Evolutionary conservation across 2,797 vertebrate species (phyloP).

Genomic region (Anolis apletophallus): DNA sequence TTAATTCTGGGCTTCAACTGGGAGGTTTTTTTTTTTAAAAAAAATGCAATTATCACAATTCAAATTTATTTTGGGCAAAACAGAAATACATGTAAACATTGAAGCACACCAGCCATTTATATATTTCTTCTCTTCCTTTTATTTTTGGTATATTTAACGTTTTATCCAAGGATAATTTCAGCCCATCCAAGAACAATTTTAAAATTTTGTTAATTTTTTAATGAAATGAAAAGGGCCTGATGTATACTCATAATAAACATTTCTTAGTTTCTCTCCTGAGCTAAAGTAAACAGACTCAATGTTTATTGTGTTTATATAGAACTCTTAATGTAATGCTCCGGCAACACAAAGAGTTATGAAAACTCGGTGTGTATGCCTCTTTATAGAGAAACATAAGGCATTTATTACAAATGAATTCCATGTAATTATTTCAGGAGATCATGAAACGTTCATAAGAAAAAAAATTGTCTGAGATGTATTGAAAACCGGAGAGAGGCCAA

Average conservation of each 20-base stretch:
- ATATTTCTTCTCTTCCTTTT: conserved; percentile 27
- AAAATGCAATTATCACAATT: background rate
- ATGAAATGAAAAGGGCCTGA: conserved; percentile 56
- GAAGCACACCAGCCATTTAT: conserved; percentile 18
- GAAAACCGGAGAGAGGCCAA: conserved; percentile 71
- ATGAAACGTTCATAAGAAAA: conserved; percentile 68
- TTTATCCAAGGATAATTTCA: conserved; percentile 47
- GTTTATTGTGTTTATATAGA: conserved; percentile 74
- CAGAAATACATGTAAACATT: conserved; percentile 45
- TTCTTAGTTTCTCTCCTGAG: conserved; percentile 64
- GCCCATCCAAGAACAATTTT: background rate
- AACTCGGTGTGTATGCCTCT: conserved; percentile 58
- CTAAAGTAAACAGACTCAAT: conserved; percentile 65
- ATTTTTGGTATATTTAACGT: background rate
- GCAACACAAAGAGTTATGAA: conserved; percentile 66
- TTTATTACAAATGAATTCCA: conserved; percentile 83
- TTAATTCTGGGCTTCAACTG: background rate
- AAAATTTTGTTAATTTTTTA: conserved; percentile 40
- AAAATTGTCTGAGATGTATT: conserved; percentile 61
- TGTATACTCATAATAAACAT: conserved; percentile 51
- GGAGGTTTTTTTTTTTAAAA: background rate
- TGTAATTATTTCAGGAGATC: conserved; percentile 81
- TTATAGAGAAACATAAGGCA: conserved; percentile 78
- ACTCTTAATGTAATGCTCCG: conserved; percentile 69
- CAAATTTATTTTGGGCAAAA: conserved; percentile 37